Conservation (phyloP, 2,888 invertebrate genomes). For the Morpho deidamia region DNA sequence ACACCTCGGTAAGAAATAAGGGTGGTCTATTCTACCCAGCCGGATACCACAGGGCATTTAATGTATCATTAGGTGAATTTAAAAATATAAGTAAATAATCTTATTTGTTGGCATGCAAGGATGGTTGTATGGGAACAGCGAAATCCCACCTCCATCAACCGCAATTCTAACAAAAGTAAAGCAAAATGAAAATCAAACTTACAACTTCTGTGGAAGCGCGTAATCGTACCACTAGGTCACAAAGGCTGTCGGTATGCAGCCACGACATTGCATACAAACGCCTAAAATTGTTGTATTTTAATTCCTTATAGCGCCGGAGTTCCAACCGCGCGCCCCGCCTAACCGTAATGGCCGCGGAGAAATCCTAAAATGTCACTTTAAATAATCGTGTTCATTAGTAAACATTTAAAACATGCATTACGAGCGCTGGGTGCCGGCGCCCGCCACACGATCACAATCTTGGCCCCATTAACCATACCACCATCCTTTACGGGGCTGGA, state of each 20-base stretch:
- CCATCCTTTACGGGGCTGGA: slow-evolving; percentile 40
- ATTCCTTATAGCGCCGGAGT: slow-evolving; percentile 30
- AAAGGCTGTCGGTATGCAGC: neutral
- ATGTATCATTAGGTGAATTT: too few relatives aligned
- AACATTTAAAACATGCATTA: slow-evolving; percentile 76
- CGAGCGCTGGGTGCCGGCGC: slow-evolving; percentile 70
- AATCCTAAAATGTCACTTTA: slow-evolving; percentile 75
- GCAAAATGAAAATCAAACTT: too few relatives aligned
- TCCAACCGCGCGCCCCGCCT: slow-evolving; percentile 33
- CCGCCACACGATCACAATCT: slow-evolving; percentile 59
- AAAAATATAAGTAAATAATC: too few relatives aligned
- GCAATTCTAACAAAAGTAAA: too few relatives aligned
- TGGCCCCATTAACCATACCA: slow-evolving; percentile 38
- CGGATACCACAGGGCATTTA: too few relatives aligned
- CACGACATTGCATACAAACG: slow-evolving; percentile 27
- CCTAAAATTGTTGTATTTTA: slow-evolving; percentile 37
- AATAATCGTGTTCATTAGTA: slow-evolving; percentile 77
- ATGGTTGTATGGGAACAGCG: too few relatives aligned
- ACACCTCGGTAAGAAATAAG: too few relatives aligned
- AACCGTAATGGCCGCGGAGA: slow-evolving; percentile 50
- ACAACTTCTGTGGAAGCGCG: too few relatives aligned
- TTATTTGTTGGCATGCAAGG: too few relatives aligned
- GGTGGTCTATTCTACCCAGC: too few relatives aligned
- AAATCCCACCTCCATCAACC: too few relatives aligned
- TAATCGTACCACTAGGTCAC: too few relatives aligned